Conservation (phyloP, 2,888 invertebrate species). For the Drosophila limbata region DNA sequence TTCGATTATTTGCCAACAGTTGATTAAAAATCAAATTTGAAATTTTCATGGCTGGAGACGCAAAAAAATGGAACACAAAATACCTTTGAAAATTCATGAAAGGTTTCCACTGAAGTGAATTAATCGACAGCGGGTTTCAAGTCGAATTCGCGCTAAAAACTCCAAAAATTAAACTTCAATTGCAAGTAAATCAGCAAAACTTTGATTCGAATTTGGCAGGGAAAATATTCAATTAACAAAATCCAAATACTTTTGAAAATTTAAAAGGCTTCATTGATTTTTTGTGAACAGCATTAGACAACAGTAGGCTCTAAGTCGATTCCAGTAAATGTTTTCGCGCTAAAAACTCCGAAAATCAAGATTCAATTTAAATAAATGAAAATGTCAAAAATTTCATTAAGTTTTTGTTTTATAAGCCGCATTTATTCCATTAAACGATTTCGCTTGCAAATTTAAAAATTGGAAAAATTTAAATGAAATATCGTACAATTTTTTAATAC, state of each 20-base stretch:
- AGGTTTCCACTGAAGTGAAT: not conserved
- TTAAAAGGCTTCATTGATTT: not conserved
- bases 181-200: too few relatives aligned
- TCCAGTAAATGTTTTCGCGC: not conserved
- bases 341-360: not conserved
- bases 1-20: not conserved
- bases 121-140: not conserved
- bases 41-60: not conserved
- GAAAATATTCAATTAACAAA: too few relatives aligned
- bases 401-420: too few relatives aligned
- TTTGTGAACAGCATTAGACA: not conserved
- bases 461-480: not conserved
- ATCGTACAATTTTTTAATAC: not conserved
- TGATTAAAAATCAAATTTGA: constrained; percentile 12
- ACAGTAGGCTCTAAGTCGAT: not conserved
- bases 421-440: too few relatives aligned
- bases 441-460: too few relatives aligned
- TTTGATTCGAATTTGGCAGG: too few relatives aligned
- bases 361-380: too few relatives aligned
- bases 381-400: too few relatives aligned
- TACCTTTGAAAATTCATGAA: not conserved
- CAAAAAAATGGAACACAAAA: not conserved
- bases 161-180: too few relatives aligned
- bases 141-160: not conserved
- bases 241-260: not conserved